phyloP scores from a whole-genome alignment of 2,888 invertebrate genomes.

The Brachylomia viminalis region DNA sequence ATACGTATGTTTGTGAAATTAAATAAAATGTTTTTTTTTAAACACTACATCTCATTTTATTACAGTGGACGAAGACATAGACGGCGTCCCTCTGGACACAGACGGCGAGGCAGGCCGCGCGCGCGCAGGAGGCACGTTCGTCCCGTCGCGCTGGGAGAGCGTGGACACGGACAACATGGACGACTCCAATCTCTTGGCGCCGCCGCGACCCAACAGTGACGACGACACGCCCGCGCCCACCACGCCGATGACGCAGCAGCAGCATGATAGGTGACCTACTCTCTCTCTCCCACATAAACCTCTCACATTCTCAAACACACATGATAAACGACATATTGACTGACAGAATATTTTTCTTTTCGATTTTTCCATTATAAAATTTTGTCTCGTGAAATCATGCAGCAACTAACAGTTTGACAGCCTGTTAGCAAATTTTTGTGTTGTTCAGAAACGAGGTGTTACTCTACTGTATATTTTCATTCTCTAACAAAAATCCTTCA shows the following conservation, averaged over 20 bases:
- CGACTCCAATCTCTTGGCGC: neutral
- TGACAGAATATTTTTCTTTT: neutral
- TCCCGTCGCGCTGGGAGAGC: constrained; percentile 99
- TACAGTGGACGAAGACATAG: constrained; percentile 93
- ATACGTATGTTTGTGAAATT: neutral
- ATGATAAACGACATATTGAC: neutral
- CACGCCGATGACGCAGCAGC: constrained; percentile 61
- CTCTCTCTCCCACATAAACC: neutral
- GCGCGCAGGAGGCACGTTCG: constrained; percentile 91
- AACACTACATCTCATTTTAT: neutral
- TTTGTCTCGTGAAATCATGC: neutral
- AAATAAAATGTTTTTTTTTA: neutral
- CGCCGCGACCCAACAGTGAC: constrained; percentile 31
- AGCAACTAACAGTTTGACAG: neutral
- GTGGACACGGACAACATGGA: constrained; percentile 93
- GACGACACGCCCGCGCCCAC: constrained; percentile 64
- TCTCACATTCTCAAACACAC: neutral
- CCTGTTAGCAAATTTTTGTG: no score
- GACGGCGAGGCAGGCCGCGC: constrained; percentile 82
- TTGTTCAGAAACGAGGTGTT: neutral
- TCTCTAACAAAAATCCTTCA: neutral
- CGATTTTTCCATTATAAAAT: neutral
- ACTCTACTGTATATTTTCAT: neutral
- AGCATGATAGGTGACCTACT: constrained; percentile 63
- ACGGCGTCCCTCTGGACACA: constrained; percentile 92